Conservation (phyloP, 1,140 invertebrate genomes). For the Macrostomum lignano region DNA sequence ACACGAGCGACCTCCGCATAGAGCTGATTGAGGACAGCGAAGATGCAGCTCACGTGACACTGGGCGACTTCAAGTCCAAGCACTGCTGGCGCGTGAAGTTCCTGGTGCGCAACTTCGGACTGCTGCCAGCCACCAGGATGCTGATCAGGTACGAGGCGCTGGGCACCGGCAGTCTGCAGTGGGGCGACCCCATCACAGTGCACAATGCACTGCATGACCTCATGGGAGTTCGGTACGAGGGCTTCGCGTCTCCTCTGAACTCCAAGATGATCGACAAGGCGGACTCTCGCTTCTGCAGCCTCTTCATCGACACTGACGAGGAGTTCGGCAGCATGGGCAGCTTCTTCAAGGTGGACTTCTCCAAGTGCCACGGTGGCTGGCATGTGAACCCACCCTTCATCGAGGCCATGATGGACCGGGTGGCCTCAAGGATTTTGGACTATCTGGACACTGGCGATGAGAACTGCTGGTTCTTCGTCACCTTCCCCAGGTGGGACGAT, state of each 20-base stretch:
- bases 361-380: neutral
- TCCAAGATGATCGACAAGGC: neutral
- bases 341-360: neutral
- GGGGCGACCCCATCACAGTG: neutral
- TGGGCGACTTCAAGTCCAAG: neutral
- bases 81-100: neutral
- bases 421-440: neutral
- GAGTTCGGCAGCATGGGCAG: constrained; percentile 1
- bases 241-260: constrained; percentile 1
- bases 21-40: too few relatives aligned
- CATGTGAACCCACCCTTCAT: neutral
- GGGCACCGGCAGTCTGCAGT: neutral
- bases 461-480: constrained; percentile 3
- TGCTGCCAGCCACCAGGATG: neutral
- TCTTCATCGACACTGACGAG: neutral
- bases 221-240: neutral
- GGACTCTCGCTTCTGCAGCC: neutral
- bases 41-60: too few relatives aligned
- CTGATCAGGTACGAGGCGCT: constrained; percentile 1
- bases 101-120: neutral
- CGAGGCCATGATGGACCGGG: neutral
- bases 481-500: constrained; percentile 1
- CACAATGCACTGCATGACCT: constrained; percentile 1
- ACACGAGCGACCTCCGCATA: too few relatives aligned
- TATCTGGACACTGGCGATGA: neutral